These are phyloP conservation scores for Eupsilia transversa DNA, from an alignment of 2,888 invertebrate species.

Conservation along the genomic window DNA sequence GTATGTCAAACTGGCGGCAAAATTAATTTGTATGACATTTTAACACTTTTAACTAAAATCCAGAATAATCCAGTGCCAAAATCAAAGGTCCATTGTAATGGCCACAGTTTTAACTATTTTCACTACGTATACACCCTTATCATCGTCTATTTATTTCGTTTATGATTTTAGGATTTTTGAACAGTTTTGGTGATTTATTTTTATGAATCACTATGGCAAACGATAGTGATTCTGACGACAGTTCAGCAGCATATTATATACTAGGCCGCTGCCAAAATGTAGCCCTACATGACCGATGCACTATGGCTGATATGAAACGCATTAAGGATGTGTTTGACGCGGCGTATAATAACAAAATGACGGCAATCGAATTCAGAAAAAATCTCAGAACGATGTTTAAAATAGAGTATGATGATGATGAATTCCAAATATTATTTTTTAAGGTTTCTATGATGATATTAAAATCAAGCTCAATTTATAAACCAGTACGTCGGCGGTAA, in stretches of 20 bases:
- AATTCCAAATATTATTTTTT: constrained; percentile 91
- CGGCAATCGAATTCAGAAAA: constrained; percentile 83
- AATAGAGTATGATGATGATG: constrained; percentile 89
- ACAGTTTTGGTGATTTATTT: constrained; percentile 25
- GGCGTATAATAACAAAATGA: constrained; percentile 82
- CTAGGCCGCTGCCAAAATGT: constrained; percentile 79
- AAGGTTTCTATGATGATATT: constrained; percentile 82
- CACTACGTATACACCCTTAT: background rate
- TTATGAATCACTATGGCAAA: constrained; percentile 74
- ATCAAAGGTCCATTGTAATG: constrained; percentile 11
- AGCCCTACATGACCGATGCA: constrained; percentile 84
- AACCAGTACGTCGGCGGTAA: too few relatives aligned
- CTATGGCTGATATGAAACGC: constrained; percentile 84
- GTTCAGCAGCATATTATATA: constrained; percentile 68
- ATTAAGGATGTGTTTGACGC: constrained; percentile 86
- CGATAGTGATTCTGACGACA: constrained; percentile 83
- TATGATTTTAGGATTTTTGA: constrained; percentile 1
- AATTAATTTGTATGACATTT: background rate
- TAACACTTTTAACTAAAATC: background rate
- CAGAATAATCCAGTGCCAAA: constrained; percentile 2
- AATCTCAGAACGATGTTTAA: constrained; percentile 83
- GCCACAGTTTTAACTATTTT: constrained; percentile 18
- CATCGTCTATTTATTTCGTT: background rate
- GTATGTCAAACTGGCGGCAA: background rate
- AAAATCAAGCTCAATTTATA: background rate